Conservation (phyloP, 2,797 vertebrate species). For the Sebastes aleutianus region DNA sequence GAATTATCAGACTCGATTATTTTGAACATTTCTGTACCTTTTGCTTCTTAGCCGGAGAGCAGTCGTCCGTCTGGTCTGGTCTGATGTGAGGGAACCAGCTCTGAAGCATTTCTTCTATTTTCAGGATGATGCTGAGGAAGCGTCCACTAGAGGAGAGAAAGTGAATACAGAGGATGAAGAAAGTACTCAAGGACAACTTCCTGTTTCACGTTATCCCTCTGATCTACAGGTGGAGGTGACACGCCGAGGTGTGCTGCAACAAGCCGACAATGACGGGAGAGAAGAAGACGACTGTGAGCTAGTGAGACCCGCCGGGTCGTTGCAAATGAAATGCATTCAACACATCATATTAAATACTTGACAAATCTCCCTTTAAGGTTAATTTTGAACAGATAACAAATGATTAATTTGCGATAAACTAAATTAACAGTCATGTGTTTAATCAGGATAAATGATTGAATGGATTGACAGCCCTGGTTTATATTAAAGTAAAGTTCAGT, state of each 20-base stretch:
- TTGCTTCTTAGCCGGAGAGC: conserved; percentile 21
- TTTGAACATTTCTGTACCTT: conserved; percentile 39
- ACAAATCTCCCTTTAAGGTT: no score
- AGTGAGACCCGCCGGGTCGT: no score
- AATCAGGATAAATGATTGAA: no score
- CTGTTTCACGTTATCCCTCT: not conserved
- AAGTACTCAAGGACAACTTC: not conserved
- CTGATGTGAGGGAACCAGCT: conserved; percentile 68
- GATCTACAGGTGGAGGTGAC: not conserved
- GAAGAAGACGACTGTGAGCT: not conserved
- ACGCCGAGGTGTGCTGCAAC: not conserved
- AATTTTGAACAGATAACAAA: no score
- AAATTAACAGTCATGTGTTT: no score
- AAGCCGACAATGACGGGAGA: not conserved
- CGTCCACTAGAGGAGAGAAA: conserved; percentile 32
- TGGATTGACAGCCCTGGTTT: no score
- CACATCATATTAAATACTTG: not conserved
- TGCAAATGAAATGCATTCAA: not conserved
- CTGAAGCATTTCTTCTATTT: conserved; percentile 68
- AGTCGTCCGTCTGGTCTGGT: not conserved
- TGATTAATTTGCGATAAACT: no score
- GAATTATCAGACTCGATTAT: not conserved
- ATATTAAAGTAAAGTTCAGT: not conserved
- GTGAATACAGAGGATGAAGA: not conserved
- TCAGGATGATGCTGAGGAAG: conserved; percentile 53